These are phyloP conservation scores for Drosophila quinaria DNA, from an alignment of 2,888 invertebrate species.

Conservation along the genomic window DNA sequence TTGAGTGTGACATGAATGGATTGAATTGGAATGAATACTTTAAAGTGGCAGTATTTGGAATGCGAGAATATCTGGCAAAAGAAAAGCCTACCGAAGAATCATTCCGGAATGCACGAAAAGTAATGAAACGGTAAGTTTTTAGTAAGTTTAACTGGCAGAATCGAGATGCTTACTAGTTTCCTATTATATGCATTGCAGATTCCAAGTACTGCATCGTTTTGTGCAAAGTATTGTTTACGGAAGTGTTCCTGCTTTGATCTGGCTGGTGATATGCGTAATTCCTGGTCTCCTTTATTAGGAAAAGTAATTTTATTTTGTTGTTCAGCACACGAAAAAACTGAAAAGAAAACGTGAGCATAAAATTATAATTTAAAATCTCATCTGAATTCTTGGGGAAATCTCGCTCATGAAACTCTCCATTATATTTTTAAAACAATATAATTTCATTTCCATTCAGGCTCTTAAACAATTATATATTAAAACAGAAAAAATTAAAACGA, in stretches of 20 bases:
- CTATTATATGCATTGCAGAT: background rate
- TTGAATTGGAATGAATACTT: conserved; percentile 88
- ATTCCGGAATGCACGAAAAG: background rate
- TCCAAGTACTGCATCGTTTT: background rate
- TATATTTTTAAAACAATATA: no score
- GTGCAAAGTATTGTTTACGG: background rate
- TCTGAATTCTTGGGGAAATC: no score
- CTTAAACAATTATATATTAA: no score
- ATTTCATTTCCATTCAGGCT: no score
- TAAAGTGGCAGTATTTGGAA: conserved; percentile 89
- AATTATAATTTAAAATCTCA: no score
- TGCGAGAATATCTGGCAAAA: conserved; percentile 89
- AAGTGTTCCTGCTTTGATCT: background rate
- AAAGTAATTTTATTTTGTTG: background rate
- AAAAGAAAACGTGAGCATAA: no score
- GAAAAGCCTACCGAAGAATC: conserved; percentile 11
- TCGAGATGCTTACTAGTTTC: background rate
- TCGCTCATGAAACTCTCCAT: no score
- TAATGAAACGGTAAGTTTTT: conserved; percentile 6
- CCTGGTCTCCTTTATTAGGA: background rate
- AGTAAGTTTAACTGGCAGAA: background rate
- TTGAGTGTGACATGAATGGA: conserved; percentile 90
- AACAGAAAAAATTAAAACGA: no score
- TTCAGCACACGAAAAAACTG: no score
- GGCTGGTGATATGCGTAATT: background rate